These are phyloP conservation scores for Thaleichthys pacificus DNA, from an alignment of 2,797 vertebrate genomes.

Conservation along the genomic window DNA sequence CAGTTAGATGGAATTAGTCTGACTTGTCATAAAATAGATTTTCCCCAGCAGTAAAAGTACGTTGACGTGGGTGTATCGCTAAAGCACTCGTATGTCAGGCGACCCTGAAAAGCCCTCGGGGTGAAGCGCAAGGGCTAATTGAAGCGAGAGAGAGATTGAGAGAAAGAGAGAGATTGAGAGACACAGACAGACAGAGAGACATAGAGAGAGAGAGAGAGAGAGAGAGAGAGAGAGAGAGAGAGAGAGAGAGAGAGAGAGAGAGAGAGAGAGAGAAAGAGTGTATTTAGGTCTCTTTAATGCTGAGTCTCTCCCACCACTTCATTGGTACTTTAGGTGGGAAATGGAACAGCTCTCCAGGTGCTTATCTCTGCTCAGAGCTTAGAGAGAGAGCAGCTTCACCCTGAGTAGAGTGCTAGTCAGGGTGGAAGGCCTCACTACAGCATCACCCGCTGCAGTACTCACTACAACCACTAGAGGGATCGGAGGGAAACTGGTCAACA, in stretches of 20 bases:
- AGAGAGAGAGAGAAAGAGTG: constrained; percentile 38
- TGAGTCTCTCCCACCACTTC: constrained; percentile 61
- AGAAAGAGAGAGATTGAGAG: constrained; percentile 1
- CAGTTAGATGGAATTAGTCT: constrained; percentile 45
- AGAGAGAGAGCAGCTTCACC: constrained; percentile 59
- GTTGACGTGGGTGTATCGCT: constrained; percentile 32
- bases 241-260: not conserved
- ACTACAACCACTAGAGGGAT: constrained; percentile 17
- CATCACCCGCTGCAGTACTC: constrained; percentile 34
- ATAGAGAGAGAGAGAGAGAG: not conserved
- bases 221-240: not conserved
- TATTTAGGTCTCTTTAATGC: constrained; percentile 69
- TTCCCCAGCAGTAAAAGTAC: constrained; percentile 27
- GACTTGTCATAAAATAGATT: constrained; percentile 35
- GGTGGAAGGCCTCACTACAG: constrained; percentile 3
- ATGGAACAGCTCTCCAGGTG: constrained; percentile 76
- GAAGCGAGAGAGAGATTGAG: constrained; percentile 14
- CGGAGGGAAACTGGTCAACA: no score
- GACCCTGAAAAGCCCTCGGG: constrained; percentile 13
- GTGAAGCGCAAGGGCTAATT: constrained; percentile 16
- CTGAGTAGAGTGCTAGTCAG: constrained; percentile 46
- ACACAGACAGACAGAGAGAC: no score
- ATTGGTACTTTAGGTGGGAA: constrained; percentile 68
- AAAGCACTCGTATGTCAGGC: constrained; percentile 17
- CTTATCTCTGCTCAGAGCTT: constrained; percentile 73